phyloP scores from a whole-genome alignment of 2,888 invertebrate species.

The Uloborus plumipes region DNA sequence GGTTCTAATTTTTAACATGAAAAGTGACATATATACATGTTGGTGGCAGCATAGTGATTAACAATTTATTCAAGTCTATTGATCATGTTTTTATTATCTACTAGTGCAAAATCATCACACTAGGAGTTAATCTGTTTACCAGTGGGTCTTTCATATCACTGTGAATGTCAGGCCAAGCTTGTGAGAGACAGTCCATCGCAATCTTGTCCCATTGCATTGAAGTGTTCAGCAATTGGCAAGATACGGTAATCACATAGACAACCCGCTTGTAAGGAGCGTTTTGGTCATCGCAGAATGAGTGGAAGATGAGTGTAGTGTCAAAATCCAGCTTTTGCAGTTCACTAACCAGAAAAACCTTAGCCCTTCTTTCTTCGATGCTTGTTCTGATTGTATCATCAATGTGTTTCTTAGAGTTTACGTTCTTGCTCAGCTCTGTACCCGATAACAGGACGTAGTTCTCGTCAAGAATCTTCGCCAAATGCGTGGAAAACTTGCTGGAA shows the following conservation, averaged over 20 bases:
- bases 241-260: conserved; percentile 28
- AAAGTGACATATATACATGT: no score
- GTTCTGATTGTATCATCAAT: conserved; percentile 15
- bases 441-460: background rate
- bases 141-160: conserved; percentile 21
- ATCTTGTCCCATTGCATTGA: conserved; percentile 7
- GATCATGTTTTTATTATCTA: no score
- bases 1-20: no score
- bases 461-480: background rate
- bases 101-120: background rate
- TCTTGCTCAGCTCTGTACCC: background rate
- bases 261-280: conserved; percentile 32
- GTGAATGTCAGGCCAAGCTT: conserved; percentile 6
- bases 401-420: background rate
- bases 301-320: conserved; percentile 40
- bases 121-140: conserved; percentile 33
- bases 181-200: background rate
- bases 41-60: no score
- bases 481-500: background rate
- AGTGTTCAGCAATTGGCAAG: background rate
- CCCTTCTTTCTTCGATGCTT: background rate
- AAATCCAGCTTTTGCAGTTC: conserved; percentile 25
- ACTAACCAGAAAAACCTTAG: conserved; percentile 19
- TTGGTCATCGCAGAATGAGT: conserved; percentile 47
- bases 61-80: no score